phyloP scores from a whole-genome alignment of 2,797 vertebrate genomes.

The Loris lydekkerianus region DNA sequence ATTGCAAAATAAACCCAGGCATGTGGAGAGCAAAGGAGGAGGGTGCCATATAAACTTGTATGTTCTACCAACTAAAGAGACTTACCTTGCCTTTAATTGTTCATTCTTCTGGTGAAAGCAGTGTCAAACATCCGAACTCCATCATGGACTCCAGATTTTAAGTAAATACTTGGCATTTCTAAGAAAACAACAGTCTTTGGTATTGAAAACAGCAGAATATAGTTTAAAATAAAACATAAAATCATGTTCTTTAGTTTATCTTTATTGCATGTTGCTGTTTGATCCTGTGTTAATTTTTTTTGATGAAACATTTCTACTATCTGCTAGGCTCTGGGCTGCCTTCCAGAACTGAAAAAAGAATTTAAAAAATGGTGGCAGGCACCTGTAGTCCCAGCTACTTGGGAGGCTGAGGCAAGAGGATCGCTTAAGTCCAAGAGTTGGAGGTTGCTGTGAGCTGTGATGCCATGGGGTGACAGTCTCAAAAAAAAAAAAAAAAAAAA shows the following conservation, averaged over 20 bases:
- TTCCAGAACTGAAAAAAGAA: constrained; percentile 7
- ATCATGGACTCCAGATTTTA: background rate
- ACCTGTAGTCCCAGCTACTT: no score
- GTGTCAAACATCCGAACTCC: background rate
- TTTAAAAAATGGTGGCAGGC: background rate
- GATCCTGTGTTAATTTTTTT: background rate
- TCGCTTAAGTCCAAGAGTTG: no score
- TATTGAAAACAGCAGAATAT: constrained; percentile 20
- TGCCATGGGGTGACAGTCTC: no score
- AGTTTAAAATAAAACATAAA: background rate
- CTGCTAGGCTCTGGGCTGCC: background rate
- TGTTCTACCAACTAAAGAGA: background rate
- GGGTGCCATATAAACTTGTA: background rate
- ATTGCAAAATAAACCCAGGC: background rate
- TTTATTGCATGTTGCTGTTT: background rate
- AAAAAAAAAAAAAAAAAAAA: background rate
- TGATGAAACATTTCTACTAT: background rate
- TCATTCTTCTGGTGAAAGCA: background rate
- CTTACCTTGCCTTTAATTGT: background rate
- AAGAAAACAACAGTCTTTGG: background rate
- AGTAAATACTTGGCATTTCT: background rate
- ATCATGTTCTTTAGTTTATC: background rate
- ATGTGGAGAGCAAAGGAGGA: background rate
- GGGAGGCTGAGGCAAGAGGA: no score
- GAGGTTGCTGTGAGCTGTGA: no score